These are phyloP conservation scores for Atherinomorus stipes DNA, from an alignment of 2,113 vertebrate genomes.

Conservation along the genomic window DNA sequence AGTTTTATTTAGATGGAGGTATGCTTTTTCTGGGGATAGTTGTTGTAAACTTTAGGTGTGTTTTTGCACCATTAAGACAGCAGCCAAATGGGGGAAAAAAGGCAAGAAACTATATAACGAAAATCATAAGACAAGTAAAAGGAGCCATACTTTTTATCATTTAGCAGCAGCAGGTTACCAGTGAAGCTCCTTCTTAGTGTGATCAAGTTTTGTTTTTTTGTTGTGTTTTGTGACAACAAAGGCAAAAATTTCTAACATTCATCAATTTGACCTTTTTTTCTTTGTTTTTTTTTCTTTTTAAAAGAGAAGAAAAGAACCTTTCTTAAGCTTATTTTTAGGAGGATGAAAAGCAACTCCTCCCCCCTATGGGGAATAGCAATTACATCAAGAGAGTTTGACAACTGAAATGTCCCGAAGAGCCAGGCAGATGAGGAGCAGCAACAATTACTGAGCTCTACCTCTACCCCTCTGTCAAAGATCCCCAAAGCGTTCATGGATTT, in stretches of 20 bases:
- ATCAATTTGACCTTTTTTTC: slow-evolving; percentile 12
- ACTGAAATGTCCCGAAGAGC: slow-evolving; percentile 7
- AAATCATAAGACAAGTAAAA: neutral
- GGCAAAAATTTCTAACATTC: neutral
- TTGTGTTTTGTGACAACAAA: slow-evolving; percentile 10
- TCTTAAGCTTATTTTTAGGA: slow-evolving; percentile 31
- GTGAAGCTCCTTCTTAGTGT: slow-evolving; percentile 2
- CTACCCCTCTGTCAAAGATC: slow-evolving; percentile 10
- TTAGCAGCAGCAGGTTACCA: slow-evolving; percentile 2
- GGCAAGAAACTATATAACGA: neutral
- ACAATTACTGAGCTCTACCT: slow-evolving; percentile 17
- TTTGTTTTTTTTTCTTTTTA: too few species aligned
- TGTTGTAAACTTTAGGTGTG: neutral
- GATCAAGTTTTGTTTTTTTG: slow-evolving; percentile 5
- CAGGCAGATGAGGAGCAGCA: slow-evolving; percentile 8
- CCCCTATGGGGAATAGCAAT: slow-evolving; percentile 1
- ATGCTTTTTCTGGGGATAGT: too few species aligned
- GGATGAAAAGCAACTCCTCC: slow-evolving; percentile 16
- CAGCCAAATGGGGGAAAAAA: neutral
- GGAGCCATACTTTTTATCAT: neutral
- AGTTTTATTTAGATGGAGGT: too few species aligned
- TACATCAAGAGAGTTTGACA: slow-evolving; percentile 12
- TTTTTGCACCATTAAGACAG: neutral
- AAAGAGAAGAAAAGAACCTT: too few species aligned
- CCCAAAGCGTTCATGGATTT: slow-evolving; percentile 10